phyloP scores from a whole-genome alignment of 2,888 invertebrate species.

The Timandra comae region DNA sequence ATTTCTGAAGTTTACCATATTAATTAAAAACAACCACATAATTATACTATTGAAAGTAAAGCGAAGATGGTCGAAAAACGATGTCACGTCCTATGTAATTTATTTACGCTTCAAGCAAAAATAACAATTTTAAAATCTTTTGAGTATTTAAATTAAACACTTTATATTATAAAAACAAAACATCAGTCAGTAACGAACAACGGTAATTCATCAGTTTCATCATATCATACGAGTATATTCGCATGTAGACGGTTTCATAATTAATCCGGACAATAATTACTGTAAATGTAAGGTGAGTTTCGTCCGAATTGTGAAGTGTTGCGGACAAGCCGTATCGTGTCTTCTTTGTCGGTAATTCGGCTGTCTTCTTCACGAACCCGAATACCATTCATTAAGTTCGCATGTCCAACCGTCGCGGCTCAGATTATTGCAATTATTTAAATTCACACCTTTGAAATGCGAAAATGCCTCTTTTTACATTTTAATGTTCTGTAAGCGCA shows the following conservation, averaged over 20 bases:
- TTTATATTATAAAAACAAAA: conserved; percentile 3
- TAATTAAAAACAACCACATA: too few relatives aligned
- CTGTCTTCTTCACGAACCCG: conserved; percentile 55
- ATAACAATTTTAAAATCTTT: too few relatives aligned
- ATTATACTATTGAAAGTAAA: too few relatives aligned
- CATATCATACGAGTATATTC: conserved; percentile 7
- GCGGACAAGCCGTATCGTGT: conserved; percentile 23
- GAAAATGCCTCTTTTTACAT: conserved; percentile 70
- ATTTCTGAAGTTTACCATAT: too few relatives aligned
- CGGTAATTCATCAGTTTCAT: conserved; percentile 17
- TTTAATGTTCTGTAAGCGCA: conserved; percentile 72
- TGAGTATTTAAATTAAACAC: neutral
- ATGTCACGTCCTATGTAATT: too few relatives aligned
- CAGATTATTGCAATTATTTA: conserved; percentile 76
- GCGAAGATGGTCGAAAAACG: too few relatives aligned
- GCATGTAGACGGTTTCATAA: conserved; percentile 21
- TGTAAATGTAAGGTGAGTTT: conserved; percentile 21
- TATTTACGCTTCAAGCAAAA: too few relatives aligned
- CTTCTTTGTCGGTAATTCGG: conserved; percentile 37
- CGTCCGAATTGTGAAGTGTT: conserved; percentile 20
- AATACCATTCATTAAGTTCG: conserved; percentile 39
- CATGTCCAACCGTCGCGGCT: conserved; percentile 55
- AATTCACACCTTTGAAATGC: conserved; percentile 73
- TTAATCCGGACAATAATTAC: conserved; percentile 24
- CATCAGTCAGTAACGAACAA: conserved; percentile 12